A percentile compares a stretch with the other conserved stretches of the same genome.
phyloP scores from a whole-genome alignment of 2,113 vertebrate genomes.

The Prochilodus magdalenae region DNA sequence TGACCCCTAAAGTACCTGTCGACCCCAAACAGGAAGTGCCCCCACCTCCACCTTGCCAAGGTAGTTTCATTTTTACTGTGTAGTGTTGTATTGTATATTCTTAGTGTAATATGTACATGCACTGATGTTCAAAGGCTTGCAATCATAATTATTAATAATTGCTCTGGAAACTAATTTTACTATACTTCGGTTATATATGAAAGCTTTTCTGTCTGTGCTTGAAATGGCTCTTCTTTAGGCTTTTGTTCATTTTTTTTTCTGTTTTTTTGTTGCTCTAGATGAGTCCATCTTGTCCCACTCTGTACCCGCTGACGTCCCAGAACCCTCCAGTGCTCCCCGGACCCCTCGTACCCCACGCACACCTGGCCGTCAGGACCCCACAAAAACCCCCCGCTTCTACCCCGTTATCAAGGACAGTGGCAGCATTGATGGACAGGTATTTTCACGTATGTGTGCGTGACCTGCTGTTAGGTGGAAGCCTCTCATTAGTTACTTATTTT shows the following conservation, averaged over 20 bases:
- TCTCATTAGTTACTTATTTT: no score
- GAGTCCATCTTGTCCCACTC: slow-evolving; percentile 73
- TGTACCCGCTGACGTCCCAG: slow-evolving; percentile 81
- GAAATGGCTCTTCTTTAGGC: no score
- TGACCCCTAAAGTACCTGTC: slow-evolving; percentile 78
- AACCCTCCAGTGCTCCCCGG: slow-evolving; percentile 71
- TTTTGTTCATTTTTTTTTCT: background rate
- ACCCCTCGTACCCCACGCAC: slow-evolving; percentile 82
- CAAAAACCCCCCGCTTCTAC: slow-evolving; percentile 90
- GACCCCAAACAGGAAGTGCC: slow-evolving; percentile 79
- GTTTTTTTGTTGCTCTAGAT: slow-evolving; percentile 47
- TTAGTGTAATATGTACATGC: background rate
- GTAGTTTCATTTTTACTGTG: background rate
- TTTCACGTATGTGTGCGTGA: background rate
- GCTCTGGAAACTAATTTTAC: no score
- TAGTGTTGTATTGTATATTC: background rate
- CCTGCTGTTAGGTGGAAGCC: no score
- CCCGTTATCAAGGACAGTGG: slow-evolving; percentile 91
- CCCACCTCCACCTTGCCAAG: slow-evolving; percentile 65
- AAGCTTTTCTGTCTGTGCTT: no score
- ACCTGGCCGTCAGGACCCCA: slow-evolving; percentile 87
- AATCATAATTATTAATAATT: no score
- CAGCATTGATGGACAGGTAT: slow-evolving; percentile 83
- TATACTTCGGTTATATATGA: no score
- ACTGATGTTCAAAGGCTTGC: no score